Conservation (phyloP, 2,113 vertebrate genomes). For the Marcusenius ussheri region DNA sequence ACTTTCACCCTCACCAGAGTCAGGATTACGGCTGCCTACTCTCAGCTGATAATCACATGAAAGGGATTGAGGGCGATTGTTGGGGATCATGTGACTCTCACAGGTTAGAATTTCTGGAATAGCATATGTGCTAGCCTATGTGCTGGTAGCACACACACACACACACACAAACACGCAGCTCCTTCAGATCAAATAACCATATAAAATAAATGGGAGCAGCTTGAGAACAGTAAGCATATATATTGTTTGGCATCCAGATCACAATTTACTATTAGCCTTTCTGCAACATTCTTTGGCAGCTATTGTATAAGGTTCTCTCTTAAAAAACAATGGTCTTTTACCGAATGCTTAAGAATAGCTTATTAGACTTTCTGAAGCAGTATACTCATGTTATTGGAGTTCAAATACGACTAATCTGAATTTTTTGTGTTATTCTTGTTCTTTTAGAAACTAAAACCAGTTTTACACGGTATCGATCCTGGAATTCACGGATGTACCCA, state of each 20-base stretch:
- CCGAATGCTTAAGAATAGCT: background rate
- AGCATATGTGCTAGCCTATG: background rate
- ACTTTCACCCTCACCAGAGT: conserved; percentile 41
- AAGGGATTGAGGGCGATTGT: conserved; percentile 71
- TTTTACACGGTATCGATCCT: conserved; percentile 59
- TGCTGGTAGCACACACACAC: background rate
- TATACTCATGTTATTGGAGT: background rate
- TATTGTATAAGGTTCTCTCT: background rate
- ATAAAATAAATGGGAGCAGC: background rate
- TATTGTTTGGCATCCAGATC: background rate
- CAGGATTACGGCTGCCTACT: conserved; percentile 50
- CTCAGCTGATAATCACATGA: conserved; percentile 95
- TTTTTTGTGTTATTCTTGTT: background rate
- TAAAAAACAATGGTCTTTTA: background rate
- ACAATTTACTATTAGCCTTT: background rate
- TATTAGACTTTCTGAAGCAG: background rate
- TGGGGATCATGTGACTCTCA: conserved; percentile 64
- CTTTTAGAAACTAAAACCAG: conserved; percentile 49
- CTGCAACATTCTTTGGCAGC: background rate
- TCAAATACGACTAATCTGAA: background rate
- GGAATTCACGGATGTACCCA: conserved; percentile 73
- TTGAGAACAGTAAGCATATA: background rate
- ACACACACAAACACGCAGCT: background rate
- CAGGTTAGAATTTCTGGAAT: conserved; percentile 34
- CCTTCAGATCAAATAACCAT: background rate